Conservation (phyloP, 2,888 invertebrate genomes). For the Eupsilia transversa region DNA sequence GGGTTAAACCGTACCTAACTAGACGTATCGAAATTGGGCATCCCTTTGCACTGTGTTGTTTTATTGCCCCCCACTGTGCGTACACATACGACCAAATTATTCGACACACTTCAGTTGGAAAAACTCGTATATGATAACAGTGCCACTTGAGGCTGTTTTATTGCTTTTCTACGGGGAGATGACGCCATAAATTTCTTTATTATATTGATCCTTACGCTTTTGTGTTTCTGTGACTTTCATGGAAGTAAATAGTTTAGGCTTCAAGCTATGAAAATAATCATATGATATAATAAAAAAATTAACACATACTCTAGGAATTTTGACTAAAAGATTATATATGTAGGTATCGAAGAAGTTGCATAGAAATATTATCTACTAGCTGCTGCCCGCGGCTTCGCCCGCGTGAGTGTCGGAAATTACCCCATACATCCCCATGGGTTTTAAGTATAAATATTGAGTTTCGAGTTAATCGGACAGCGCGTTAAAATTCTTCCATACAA, state of each 20-base stretch:
- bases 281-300: constrained; percentile 40
- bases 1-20: constrained; percentile 69
- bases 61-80: constrained; percentile 76
- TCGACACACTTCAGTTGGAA: constrained; percentile 60
- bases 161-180: constrained; percentile 49
- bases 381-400: too few relatives aligned
- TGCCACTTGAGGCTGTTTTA: constrained; percentile 56
- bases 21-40: constrained; percentile 69
- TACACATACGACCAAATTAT: constrained; percentile 75
- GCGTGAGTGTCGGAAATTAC: too few relatives aligned
- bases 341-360: neutral
- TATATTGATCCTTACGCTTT: constrained; percentile 61
- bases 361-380: too few relatives aligned
- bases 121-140: constrained; percentile 46
- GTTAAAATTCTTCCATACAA: too few relatives aligned
- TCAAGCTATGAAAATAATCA: constrained; percentile 37
- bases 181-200: constrained; percentile 60
- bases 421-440: too few relatives aligned
- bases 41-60: constrained; percentile 74
- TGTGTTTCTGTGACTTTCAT: constrained; percentile 52
- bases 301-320: neutral
- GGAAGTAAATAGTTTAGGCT: constrained; percentile 33
- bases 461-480: too few relatives aligned
- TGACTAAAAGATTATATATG: neutral
- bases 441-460: too few relatives aligned